Base-by-base conservation (phyloP, 2,113 vertebrate species). In the Crotalus tigris region DNA sequence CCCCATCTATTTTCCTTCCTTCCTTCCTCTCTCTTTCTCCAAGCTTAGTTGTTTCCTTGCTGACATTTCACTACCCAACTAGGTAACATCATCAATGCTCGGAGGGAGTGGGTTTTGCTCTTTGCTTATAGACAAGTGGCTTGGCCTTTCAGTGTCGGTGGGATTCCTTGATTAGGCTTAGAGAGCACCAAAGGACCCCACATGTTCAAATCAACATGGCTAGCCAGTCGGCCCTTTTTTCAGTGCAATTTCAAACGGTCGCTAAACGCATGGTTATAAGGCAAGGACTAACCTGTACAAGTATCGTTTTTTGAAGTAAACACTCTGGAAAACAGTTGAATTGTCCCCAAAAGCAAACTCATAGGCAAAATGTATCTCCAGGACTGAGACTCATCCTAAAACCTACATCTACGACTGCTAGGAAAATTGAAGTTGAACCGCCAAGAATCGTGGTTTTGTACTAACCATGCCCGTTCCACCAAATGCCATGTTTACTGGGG, bases 361-460 rank as follows among this genome's bases (percentile, higher is more conserved):
- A 33, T 21, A 53, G 51, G 51, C 4, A 7, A 44, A 11, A 29
- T 0, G 2, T 90, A n/a, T 51, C 15, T 19, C 23, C 49, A 26
- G 2, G 24, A n/a, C 1, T 0, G 23, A 2, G 21, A 39, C 5
- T 5, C 10, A 5, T 3, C 5, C 26, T 39, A 58, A 91, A 58
- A 58, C 12, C 5, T 24, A 85, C 17, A 29, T 10, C 13, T 8
- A 21, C 12, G 12, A 0, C 23, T 24, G 8, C 7, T 26, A 19
- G 46, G 1, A 29, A 58, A 39, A 23, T 1, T 29, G 8, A 24
- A 49, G 8, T 49, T 13, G 24, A 49, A 26, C 51, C 29, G 49
- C 57, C 61, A 81, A n/a, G 59, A 93, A 96, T 94, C 94, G 57
- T 94, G 93, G 90, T 88, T 89, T 89, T 58, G 89, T 33, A 90